phyloP scores from a whole-genome alignment of 1,140 invertebrate genomes.

The Neuroterus valhalla region DNA sequence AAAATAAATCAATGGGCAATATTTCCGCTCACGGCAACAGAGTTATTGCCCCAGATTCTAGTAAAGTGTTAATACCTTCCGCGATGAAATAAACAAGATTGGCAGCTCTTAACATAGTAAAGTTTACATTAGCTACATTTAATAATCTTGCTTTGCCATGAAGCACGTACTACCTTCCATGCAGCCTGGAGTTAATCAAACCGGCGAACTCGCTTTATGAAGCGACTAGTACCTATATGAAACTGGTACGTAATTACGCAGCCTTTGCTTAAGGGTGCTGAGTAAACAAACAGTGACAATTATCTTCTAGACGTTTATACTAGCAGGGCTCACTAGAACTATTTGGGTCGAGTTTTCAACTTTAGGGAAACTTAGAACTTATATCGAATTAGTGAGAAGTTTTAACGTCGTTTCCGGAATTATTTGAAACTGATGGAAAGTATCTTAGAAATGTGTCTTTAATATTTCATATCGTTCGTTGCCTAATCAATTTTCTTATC shows the following conservation, averaged over 20 bases:
- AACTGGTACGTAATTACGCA: conserved; percentile 18
- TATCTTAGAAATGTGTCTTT: not conserved
- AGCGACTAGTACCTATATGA: not conserved
- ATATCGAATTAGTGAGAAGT: not conserved
- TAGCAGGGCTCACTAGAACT: not conserved
- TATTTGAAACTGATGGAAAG: not conserved
- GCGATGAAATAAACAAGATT: conserved; percentile 2
- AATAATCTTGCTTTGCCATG: not conserved
- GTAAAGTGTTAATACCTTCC: not conserved
- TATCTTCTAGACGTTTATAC: not conserved
- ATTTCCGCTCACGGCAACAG: too few species aligned
- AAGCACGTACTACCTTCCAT: conserved; percentile 5
- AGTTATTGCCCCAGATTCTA: not conserved
- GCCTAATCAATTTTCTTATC: not conserved
- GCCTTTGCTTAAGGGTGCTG: conserved; percentile 5
- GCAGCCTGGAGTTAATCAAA: conserved; percentile 17
- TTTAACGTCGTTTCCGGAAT: not conserved
- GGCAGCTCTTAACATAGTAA: not conserved
- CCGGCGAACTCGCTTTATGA: not conserved
- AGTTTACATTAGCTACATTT: not conserved
- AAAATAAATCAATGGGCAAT: too few species aligned
- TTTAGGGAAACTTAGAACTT: not conserved
- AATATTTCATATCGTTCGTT: not conserved
- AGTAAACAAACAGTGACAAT: conserved; percentile 5
- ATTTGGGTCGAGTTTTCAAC: not conserved